phyloP scores from a whole-genome alignment of 2,113 vertebrate species.

The Ciconia boyciana region DNA sequence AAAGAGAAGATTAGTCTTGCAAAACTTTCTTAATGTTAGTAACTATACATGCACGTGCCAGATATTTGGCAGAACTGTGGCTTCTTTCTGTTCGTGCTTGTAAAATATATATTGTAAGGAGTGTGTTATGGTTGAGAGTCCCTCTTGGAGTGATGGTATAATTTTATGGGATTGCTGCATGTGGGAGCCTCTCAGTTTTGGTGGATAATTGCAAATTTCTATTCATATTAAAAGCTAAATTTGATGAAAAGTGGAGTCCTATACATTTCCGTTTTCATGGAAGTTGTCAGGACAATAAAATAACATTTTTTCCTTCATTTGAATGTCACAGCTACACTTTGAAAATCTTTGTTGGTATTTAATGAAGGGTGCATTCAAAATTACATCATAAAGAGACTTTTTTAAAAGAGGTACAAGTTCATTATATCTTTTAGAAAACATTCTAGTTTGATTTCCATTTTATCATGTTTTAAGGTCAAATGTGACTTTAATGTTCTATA shows the following conservation, averaged over 20 bases:
- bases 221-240: background rate
- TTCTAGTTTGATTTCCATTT: slow-evolving; percentile 77
- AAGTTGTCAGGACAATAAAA: background rate
- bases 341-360: slow-evolving; percentile 43
- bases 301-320: background rate
- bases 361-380: slow-evolving; percentile 53
- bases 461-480: slow-evolving; percentile 88
- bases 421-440: slow-evolving; percentile 68
- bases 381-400: slow-evolving; percentile 47
- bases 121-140: rapidly evolving
- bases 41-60: rapidly evolving
- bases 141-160: background rate
- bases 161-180: background rate
- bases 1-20: background rate
- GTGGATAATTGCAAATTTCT: background rate
- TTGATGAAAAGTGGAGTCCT: background rate
- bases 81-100: background rate
- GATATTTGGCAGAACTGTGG: background rate
- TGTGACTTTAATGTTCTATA: slow-evolving; percentile 88
- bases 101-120: background rate
- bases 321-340: background rate
- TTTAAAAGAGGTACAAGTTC: slow-evolving; percentile 63
- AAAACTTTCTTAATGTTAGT: background rate
- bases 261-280: background rate
- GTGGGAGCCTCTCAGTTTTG: background rate